A percentile compares a stretch with the other conserved stretches of the same genome.
phyloP scores from a whole-genome alignment of 2,113 vertebrate genomes.

The Cynoglossus semilaevis region DNA sequence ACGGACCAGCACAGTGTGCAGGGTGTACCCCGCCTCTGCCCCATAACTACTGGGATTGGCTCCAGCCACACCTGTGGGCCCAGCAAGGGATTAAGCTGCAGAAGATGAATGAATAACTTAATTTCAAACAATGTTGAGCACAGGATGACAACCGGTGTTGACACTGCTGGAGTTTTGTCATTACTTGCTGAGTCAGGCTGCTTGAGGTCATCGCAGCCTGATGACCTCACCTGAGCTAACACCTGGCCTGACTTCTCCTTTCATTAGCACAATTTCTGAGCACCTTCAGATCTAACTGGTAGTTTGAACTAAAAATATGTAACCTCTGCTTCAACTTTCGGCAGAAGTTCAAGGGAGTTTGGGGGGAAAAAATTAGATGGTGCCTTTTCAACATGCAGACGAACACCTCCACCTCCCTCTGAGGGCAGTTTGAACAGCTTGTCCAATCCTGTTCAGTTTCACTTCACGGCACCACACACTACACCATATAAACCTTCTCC shows the following conservation, averaged over 20 bases:
- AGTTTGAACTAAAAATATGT: conserved; percentile 24
- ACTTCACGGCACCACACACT: conserved; percentile 36
- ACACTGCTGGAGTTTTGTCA: conserved; percentile 5
- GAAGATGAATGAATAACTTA: not conserved
- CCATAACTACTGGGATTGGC: not conserved
- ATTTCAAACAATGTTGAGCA: not conserved
- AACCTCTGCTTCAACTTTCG: conserved; percentile 54
- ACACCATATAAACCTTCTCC: conserved; percentile 23
- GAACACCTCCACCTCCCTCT: not conserved
- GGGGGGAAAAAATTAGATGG: conserved; percentile 49
- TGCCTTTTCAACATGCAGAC: not conserved
- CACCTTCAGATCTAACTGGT: conserved; percentile 22
- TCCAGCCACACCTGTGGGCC: too few species aligned
- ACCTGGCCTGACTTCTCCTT: conserved; percentile 52
- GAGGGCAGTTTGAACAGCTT: conserved; percentile 58
- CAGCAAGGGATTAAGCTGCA: not conserved
- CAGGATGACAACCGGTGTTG: not conserved
- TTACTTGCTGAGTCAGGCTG: not conserved
- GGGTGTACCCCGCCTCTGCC: too few species aligned
- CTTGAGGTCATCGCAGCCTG: not conserved
- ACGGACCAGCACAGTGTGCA: too few species aligned
- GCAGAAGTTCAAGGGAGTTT: conserved; percentile 48
- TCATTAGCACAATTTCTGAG: conserved; percentile 53
- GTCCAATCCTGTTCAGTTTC: conserved; percentile 69
- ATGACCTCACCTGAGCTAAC: conserved; percentile 41